Evolutionary conservation across 2,888 invertebrate genomes (phyloP), one percentile per base, ranked within the genome.

Genomic region (Apamea crenata): DNA sequence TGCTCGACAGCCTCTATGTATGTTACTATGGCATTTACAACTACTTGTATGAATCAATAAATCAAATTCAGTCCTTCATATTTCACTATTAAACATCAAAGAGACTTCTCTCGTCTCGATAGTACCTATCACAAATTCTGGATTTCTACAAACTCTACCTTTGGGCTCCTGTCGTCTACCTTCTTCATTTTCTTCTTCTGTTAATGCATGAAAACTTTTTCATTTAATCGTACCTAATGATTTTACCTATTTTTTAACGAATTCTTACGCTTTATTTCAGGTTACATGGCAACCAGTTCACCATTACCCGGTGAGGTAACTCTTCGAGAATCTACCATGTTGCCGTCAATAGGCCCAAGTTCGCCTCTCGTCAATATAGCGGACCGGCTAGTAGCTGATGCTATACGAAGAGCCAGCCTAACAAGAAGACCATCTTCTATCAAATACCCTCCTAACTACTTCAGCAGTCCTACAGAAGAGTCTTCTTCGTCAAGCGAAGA

Each of bases 361-460:
- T 94, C 94, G 0, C 95, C 96, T 0, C 90, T 96, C 0, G 87
- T 90, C 12, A 92, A 92, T 40, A 93, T 96, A 67, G 91, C 96
- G 0, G 96, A 97, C 73, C 91, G 96, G 29, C 90, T 97, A 8
- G 96, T 96, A 1, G 96, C 91, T 0, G 97, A 97, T 82, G 97
- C 97, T 0, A 92, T 97, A 18, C 89, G 95, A 70, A 90, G 97
- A 74, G 96, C 96, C 5, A 97, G 97, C 73, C 91, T 96, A 2
- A 95, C 96, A 3, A 91, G 94, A 67, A 89, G 96, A 71, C 95
- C 96, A 0, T 94, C 95, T 0, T 91, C 94, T 2, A 94, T 95
- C 8, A 97, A 96, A 78, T 97, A 96, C 78, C 97, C 97, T 0
- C 91, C 95, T 1, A 93, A 96, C 80, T 97, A 93, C 88, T 97